Evolutionary conservation across 2,113 vertebrate species (phyloP).

Genomic region (Stercorarius parasiticus): DNA sequence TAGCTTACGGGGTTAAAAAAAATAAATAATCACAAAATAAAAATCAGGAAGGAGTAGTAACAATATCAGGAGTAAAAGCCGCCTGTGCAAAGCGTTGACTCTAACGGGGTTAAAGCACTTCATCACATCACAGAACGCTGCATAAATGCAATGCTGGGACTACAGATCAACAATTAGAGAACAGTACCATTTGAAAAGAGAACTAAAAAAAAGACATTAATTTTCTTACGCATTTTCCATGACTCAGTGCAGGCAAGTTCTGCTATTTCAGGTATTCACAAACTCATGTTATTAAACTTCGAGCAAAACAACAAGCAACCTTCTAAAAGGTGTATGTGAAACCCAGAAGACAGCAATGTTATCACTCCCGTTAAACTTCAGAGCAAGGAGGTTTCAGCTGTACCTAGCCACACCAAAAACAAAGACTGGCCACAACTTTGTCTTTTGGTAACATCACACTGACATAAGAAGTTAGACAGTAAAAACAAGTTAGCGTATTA

Average conservation of each 20-base stretch:
- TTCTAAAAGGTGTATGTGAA: not conserved
- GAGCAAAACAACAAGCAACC: not conserved
- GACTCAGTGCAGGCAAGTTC: not conserved
- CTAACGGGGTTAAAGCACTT: not conserved
- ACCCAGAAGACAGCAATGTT: fast-evolving
- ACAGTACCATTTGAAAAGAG: not conserved
- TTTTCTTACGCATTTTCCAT: not conserved
- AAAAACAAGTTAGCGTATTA: not conserved
- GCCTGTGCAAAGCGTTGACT: not conserved
- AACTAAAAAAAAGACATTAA: not conserved
- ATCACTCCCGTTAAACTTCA: not conserved
- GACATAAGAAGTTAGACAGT: not conserved
- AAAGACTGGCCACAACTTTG: not conserved
- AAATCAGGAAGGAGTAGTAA: not conserved
- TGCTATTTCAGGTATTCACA: not conserved
- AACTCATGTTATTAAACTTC: not conserved
- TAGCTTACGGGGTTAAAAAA: not conserved
- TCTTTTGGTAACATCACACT: fast-evolving
- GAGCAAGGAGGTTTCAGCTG: not conserved
- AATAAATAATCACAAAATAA: not conserved
- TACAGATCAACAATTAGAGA: not conserved
- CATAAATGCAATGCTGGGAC: not conserved
- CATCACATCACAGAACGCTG: no score
- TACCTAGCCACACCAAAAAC: not conserved
- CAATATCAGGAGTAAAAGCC: not conserved